A percentile compares a stretch with the other conserved stretches of the same genome.
Conservation (phyloP, 2,888 invertebrate genomes). For the Cephus rjabovi region DNA sequence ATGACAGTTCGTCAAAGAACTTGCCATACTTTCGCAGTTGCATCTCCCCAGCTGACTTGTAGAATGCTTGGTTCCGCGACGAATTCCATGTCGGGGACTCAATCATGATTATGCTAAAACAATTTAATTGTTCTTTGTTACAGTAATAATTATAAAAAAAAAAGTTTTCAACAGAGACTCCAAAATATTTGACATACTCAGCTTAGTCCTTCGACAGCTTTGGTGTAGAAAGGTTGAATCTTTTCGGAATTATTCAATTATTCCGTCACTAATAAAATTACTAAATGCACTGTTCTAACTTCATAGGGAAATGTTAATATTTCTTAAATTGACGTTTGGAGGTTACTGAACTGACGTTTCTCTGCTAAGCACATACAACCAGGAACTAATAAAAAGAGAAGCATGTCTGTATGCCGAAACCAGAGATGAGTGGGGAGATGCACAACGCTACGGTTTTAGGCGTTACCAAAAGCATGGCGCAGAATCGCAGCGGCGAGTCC, state of each 20-base stretch:
- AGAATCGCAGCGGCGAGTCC: too few relatives aligned
- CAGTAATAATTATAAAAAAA: not conserved
- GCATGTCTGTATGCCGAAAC: too few relatives aligned
- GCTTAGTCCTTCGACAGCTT: not conserved
- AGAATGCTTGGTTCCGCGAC: conserved; percentile 56
- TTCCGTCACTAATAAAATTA: not conserved
- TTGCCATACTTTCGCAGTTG: conserved; percentile 69
- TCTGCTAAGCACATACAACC: not conserved
- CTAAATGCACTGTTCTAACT: not conserved
- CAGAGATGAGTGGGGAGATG: too few relatives aligned
- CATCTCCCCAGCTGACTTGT: conserved; percentile 69
- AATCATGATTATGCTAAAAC: conserved; percentile 47
- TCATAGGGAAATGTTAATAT: not conserved
- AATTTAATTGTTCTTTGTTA: not conserved
- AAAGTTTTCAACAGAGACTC: not conserved
- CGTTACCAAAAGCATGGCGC: too few relatives aligned
- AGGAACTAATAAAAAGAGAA: not conserved
- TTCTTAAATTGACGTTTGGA: not conserved
- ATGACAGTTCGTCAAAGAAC: conserved; percentile 68
- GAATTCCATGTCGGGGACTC: conserved; percentile 55
- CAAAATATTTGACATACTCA: not conserved
- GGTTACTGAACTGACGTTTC: not conserved
- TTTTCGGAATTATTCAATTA: not conserved
- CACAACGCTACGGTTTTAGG: too few relatives aligned
- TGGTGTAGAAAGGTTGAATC: not conserved